Conservation (phyloP, 2,888 invertebrate genomes). For the Hesperia comma region DNA sequence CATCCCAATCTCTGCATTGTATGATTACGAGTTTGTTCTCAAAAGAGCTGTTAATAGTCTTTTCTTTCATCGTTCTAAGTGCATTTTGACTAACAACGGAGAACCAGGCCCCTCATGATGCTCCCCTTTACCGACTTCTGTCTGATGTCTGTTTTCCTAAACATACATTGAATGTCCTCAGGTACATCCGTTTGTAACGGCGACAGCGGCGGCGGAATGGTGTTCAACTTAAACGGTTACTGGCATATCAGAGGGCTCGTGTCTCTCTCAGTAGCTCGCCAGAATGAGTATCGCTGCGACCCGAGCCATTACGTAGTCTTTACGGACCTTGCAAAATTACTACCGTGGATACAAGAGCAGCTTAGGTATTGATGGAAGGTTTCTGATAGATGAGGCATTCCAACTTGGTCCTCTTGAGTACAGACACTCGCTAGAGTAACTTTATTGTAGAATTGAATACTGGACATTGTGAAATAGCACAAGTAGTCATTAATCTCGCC, state of each 20-base stretch:
- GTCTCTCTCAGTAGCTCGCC: conserved; percentile 83
- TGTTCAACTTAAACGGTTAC: conserved; percentile 64
- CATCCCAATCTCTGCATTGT: too few species aligned
- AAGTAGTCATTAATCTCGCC: too few species aligned
- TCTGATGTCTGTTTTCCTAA: not conserved
- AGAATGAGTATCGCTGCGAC: conserved; percentile 84
- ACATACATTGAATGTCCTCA: conserved; percentile 47
- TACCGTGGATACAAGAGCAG: conserved; percentile 77
- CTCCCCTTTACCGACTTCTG: too few species aligned
- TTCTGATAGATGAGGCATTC: not conserved
- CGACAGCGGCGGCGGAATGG: conserved; percentile 82
- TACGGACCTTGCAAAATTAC: conserved; percentile 84
- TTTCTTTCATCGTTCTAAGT: too few species aligned
- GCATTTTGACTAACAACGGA: too few species aligned
- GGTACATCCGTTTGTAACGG: conserved; percentile 85
- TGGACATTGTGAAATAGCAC: too few species aligned
- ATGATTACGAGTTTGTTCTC: too few species aligned
- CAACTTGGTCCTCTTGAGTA: not conserved
- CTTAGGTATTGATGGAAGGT: conserved; percentile 15
- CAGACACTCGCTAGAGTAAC: not conserved
- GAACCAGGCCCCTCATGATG: too few species aligned
- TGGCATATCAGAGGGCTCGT: conserved; percentile 82
- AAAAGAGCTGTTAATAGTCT: too few species aligned
- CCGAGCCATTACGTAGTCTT: conserved; percentile 85
- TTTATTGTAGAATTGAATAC: too few species aligned